Base-by-base conservation (phyloP, 1,140 invertebrate species). In the Zaprionus camerounensis region DNA sequence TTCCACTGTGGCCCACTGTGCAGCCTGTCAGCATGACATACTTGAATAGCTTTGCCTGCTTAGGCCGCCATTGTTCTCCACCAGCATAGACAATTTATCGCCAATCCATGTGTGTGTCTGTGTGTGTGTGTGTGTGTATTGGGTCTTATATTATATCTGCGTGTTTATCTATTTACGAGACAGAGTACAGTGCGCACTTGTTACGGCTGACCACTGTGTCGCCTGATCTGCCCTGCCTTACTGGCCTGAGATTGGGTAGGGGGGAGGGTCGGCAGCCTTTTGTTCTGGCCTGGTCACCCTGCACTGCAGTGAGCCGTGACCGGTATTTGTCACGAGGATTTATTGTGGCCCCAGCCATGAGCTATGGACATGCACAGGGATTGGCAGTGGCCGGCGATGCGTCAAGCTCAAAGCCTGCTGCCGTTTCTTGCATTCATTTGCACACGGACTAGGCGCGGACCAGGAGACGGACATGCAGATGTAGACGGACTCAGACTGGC, bases 321-420 rank as follows among this genome's bases (percentile, higher is more conserved):
- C 65, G 49, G 76, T 77, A 80, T 88, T 87, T 86, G 82, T 86
- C 80, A 80, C 68, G 38, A 49, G 83, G 84, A 87, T 83, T 87
- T 87, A 87, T 87, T 80, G 80, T 77, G 81, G 71, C 62, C 62
- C 58, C 55, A 34, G 51, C 15, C 6, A 11, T 38, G 24, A 22
- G 31, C 53, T 51, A 36, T 20, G 36, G 44, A 34, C 56, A 58
- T 28, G 36, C 20, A 9, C 64, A 57, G 31, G 34, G 49, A 69
- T 36, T 51, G 38, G 28, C 49, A 34, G 53, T 56, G 56, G 31
- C n/a, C 56, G 9, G n/a, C 31, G 56, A 31, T 34, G 28, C n/a
- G 28, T 58, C 28, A 22, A 58, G 46, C 9, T 9, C 11, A 22
- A 24, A 51, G 46, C 46, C 46, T 51, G 46, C 46, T 51, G 46